Percentiles rank a stretch among this genome's conserved stretches.
Conservation (phyloP, 2,113 vertebrate genomes). For the Dipodomys spectabilis region DNA sequence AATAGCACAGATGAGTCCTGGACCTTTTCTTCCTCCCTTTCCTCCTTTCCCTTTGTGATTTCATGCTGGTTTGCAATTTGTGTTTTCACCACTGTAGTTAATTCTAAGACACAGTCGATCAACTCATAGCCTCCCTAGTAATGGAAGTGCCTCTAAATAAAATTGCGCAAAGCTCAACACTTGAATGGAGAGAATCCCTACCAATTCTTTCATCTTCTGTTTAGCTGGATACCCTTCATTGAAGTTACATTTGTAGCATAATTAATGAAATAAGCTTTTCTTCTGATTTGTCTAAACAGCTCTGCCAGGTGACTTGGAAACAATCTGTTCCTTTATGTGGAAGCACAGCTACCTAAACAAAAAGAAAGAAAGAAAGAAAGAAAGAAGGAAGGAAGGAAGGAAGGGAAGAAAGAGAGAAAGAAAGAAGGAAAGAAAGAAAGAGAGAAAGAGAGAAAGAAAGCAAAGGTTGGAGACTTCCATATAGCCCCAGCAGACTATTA, state of each 20-base stretch:
- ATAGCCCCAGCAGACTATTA: constrained; percentile 11
- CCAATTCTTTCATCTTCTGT: constrained; percentile 42
- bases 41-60: constrained; percentile 71
- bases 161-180: constrained; percentile 61
- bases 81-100: constrained; percentile 75
- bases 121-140: constrained; percentile 73
- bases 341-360: not conserved
- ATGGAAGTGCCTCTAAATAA: constrained; percentile 69
- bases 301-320: constrained; percentile 39
- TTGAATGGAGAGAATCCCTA: constrained; percentile 54
- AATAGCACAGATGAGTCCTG: not conserved
- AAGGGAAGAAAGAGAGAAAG: too few species aligned
- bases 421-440: too few species aligned
- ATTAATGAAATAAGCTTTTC: constrained; percentile 73
- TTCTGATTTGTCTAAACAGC: constrained; percentile 54
- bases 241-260: constrained; percentile 67
- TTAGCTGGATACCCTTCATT: constrained; percentile 65
- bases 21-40: constrained; percentile 44
- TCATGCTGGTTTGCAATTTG: constrained; percentile 81
- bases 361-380: too few species aligned
- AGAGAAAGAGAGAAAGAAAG: too few species aligned
- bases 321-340: not conserved
- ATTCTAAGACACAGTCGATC: constrained; percentile 80
- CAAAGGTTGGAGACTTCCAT: not conserved
- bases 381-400: too few species aligned